Base-by-base conservation (phyloP, 2,888 invertebrate genomes). In the Calliscelio sp. region DNA sequence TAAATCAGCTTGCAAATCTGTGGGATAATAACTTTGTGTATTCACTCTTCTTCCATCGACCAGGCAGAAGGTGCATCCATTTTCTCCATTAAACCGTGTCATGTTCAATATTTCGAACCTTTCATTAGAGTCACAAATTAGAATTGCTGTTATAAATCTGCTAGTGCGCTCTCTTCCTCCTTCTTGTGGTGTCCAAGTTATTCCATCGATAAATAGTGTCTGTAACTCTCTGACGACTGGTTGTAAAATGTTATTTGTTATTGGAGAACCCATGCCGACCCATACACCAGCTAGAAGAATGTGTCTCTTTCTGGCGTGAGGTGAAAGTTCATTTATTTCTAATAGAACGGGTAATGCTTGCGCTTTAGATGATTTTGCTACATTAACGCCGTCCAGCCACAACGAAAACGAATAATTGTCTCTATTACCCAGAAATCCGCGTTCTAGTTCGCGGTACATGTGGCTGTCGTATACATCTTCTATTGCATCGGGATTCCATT, bases 301-400 rank as follows among this genome's bases (percentile, higher is more conserved):
- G 46, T 83, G 53, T 38, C 70, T 79, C n/a, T 83, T 81, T n/a
- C 84, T 51, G 1, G 51, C 25, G 20, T 84, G 77, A 1, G 83
- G 84, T 1, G 85, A 63, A 2, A 87, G 25, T 65, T 87, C 85
- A 28, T 86, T 85, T 3, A 87, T 55, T 65, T 66, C 53, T 0
- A 73, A 20, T 38, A 79, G 77, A 5, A 87, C 28, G 0, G 86
- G 79, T 71, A 73, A 84, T 2, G 59, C 80, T 41, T 61, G 74
- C 0, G 63, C 20, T 35, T 61, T 65, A 28, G 28, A 28, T 6
- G 28, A 28, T 8, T 28, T 28, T 28, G 28, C 28, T 6, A 28
- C 55, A 8, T 65, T 57, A n/a, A 63, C 61, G 0, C 85, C 85
- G 49, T 85, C 84, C 0, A 79, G 66, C 46, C 81, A 81, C 14